Evolutionary conservation across 1,140 invertebrate genomes (phyloP), one percentile per base, ranked within the genome.

Genomic region (Tetramorium simillimum): DNA sequence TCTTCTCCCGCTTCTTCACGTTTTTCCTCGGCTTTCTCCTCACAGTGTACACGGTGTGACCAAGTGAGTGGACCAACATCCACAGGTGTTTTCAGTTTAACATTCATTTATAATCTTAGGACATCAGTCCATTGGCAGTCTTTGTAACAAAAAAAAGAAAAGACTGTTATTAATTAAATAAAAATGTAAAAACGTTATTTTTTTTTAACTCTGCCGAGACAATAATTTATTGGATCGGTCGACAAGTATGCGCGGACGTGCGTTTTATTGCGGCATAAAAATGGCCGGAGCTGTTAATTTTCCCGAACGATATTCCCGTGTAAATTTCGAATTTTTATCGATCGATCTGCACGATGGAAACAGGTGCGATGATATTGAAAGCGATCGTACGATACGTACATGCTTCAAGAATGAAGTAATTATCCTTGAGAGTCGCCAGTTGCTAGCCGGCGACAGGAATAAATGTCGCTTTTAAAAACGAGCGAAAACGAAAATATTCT

Each of bases 291-390:
- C n/a, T 53, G 40, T 87, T 85, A 73, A 78, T 80, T 78, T 37
- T 16, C 24, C 24, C 49, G 46, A 56, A 5, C 58, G 12, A 56
- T 28, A 18, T 16, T 12, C 1, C n/a, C 58, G 28, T 51, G 49
- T 49, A 80, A 89, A 82, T 85, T 85, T 87, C 21, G 51, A 75
- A 87, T 56, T 72, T 75, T 89, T 86, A 72, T 86, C 87, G 24
- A 51, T n/a, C 76, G 87, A 89, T 89, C 87, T 14, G 40, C 18
- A 53, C 21, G 53, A 2, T 7, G 18, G 37, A 49, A 86, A 86
- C 88, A 90, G 88, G 70, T 90, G 89, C 88, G 10, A 84, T 43
- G 75, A 76, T 69, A 56, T 28, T 53, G 58, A 73, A 56, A 73
- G 37, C 37, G 70, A 77, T 82, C 63, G 12, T 33, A 51, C n/a